phyloP scores from a whole-genome alignment of 2,113 vertebrate genomes.

The Channa argus region DNA sequence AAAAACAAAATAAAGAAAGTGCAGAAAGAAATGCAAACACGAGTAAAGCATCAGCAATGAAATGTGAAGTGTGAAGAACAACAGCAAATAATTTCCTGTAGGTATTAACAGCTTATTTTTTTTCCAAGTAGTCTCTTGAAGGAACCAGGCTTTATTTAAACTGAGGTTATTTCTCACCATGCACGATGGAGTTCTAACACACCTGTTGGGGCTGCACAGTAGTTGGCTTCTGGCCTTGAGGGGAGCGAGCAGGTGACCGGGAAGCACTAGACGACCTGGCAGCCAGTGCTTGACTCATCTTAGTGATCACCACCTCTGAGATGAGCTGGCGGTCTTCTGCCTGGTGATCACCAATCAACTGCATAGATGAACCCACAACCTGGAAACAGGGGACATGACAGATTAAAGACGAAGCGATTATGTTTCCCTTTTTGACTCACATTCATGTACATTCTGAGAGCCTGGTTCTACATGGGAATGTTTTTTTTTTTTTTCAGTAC shows the following conservation, averaged over 20 bases:
- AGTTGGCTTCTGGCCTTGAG: slow-evolving; percentile 87
- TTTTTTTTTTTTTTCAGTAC: no score
- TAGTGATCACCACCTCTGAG: slow-evolving; percentile 90
- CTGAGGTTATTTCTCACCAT: no score
- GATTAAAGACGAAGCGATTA: no score
- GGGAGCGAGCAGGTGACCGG: slow-evolving; percentile 85
- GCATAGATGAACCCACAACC: slow-evolving; percentile 98
- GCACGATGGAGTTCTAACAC: no score
- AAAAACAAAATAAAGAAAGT: slow-evolving; percentile 5
- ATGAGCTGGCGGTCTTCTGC: slow-evolving; percentile 94
- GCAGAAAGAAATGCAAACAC: slow-evolving; percentile 1
- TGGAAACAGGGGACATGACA: slow-evolving; percentile 56
- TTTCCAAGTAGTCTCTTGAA: no score
- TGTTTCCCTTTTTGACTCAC: no score
- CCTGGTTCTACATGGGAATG: not conserved
- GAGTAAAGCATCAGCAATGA: slow-evolving; percentile 14
- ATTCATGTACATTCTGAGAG: not conserved
- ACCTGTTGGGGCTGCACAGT: slow-evolving; percentile 95
- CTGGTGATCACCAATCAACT: slow-evolving; percentile 96
- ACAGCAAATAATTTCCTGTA: not conserved
- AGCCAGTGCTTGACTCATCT: slow-evolving; percentile 89
- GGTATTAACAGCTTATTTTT: not conserved
- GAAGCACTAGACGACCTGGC: slow-evolving; percentile 77
- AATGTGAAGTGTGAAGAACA: not conserved
- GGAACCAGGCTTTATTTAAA: no score